Evolutionary conservation across 2,888 invertebrate species (phyloP), one percentile per base, ranked within the genome.

Genomic region (Oligia latruncula): DNA sequence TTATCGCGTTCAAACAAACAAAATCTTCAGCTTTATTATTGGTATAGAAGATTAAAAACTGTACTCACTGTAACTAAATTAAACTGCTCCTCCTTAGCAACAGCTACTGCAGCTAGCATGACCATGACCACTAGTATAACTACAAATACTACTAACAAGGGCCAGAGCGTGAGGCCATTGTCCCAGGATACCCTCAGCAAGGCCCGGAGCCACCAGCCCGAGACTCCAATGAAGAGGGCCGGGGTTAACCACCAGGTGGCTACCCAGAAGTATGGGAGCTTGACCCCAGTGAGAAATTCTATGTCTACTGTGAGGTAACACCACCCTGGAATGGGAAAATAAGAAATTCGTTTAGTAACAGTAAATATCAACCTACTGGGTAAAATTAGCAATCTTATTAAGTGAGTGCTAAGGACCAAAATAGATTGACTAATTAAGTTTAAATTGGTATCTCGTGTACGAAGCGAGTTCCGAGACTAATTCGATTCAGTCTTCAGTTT

Each of bases 21-120:
- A 29, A 29, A 29, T 29, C 29, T 29, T 29, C 29, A 29, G 29
- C 29, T 29, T 29, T 29, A 29, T 29, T 29, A 29, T 29, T 29
- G 1, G 29, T 29, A 29, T 29, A 29, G 3, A 43, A 29, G 3
- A 43, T 52, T 40, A 23, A 64, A 23, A 60, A 58, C 23, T 43
- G 55, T 77, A 92, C 95, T 93, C 71, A 96, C 97, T 72, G 96
- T 91, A 62, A 94, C 84, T 43, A 97, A 93, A 92, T 97, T 97
- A 90, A 94, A 97, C 80, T 97, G 96, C 80, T 97, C 96, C 80
- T 97, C 96, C 77, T 96, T 96, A 0, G 94, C 95, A 1, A 96
- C 96, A 75, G 96, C 95, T 4, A 96, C 90, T 1, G 93, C 94
- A 9, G 96, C 96, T 87, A 95, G 91, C 8, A 96, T 89, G 6